A percentile compares a stretch with the other conserved stretches of the same genome.
Evolutionary conservation across 1,140 invertebrate genomes (phyloP).

Genomic region (Drosophila punjabiensis): DNA sequence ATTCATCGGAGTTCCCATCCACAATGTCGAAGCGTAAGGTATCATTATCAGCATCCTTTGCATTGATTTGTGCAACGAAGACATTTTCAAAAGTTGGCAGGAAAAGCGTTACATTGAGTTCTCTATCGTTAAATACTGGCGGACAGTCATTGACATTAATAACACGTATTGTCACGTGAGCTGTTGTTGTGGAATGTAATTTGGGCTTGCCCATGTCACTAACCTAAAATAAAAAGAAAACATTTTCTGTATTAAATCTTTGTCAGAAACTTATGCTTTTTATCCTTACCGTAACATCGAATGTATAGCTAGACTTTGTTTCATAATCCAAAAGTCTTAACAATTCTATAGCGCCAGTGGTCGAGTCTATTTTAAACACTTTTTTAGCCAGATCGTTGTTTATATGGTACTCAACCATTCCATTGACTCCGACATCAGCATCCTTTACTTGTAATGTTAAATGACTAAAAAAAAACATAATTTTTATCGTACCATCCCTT

Average conservation of each 20-base stretch:
- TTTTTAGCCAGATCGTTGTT: conserved; percentile 90
- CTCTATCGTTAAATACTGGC: conserved; percentile 89
- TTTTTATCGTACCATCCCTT: neutral
- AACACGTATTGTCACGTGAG: conserved; percentile 91
- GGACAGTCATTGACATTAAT: conserved; percentile 95
- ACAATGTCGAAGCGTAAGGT: conserved; percentile 92
- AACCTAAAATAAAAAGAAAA: conserved; percentile 86
- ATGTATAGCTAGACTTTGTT: conserved; percentile 89
- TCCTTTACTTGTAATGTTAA: conserved; percentile 93
- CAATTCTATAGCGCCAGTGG: conserved; percentile 94
- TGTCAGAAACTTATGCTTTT: neutral
- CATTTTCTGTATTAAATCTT: neutral
- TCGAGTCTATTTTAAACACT: conserved; percentile 94
- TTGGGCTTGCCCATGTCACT: conserved; percentile 94
- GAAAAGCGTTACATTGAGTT: conserved; percentile 92
- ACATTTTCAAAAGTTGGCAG: conserved; percentile 93
- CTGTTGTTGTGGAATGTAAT: conserved; percentile 91
- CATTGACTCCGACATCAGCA: conserved; percentile 93
- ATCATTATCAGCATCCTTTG: conserved; percentile 91
- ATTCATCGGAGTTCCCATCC: conserved; percentile 91
- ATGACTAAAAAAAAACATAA: conserved; percentile 86
- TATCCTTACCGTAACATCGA: conserved; percentile 91
- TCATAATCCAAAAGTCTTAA: conserved; percentile 94
- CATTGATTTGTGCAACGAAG: conserved; percentile 89
- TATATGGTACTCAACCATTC: conserved; percentile 93